Evolutionary conservation across 2,888 invertebrate species (phyloP).

Genomic region (Nomada lathburiana): DNA sequence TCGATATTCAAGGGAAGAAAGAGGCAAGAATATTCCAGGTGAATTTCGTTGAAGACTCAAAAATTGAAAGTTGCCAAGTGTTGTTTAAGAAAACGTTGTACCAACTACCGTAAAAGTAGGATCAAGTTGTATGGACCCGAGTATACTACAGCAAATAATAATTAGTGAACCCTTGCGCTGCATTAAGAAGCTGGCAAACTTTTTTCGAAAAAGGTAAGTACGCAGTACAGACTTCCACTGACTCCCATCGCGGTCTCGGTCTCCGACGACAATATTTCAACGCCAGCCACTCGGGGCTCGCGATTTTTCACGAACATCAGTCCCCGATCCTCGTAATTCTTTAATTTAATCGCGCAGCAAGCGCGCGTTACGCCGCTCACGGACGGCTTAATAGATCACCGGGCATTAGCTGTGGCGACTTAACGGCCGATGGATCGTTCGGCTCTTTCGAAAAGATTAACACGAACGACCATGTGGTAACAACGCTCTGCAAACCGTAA

Average conservation of each 20-base stretch:
- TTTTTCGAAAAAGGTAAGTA: too few relatives aligned
- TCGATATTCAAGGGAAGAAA: too few relatives aligned
- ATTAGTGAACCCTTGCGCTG: too few relatives aligned
- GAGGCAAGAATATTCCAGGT: too few relatives aligned
- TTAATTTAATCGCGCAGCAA: conserved; percentile 58
- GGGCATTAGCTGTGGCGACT: conserved; percentile 58
- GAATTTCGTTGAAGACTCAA: too few relatives aligned
- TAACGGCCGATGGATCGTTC: conserved; percentile 49
- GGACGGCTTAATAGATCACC: conserved; percentile 60
- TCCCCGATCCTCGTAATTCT: conserved; percentile 51
- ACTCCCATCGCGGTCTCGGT: not conserved
- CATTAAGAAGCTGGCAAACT: too few relatives aligned
- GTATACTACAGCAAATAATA: too few relatives aligned
- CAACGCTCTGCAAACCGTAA: conserved; percentile 55
- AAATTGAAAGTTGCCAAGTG: too few relatives aligned
- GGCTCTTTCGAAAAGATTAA: conserved; percentile 62
- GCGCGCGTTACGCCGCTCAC: conserved; percentile 48
- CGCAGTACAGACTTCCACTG: not conserved
- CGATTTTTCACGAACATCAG: conserved; percentile 50
- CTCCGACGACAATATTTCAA: conserved; percentile 38
- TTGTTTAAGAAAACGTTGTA: too few relatives aligned
- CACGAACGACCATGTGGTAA: conserved; percentile 40
- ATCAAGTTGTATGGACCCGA: too few relatives aligned
- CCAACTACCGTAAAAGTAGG: too few relatives aligned
- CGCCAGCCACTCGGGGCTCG: conserved; percentile 38